Base-by-base conservation (phyloP, 30 jellyfish, hydroid and myxozoan species). In the Aurelia sp. region DNA sequence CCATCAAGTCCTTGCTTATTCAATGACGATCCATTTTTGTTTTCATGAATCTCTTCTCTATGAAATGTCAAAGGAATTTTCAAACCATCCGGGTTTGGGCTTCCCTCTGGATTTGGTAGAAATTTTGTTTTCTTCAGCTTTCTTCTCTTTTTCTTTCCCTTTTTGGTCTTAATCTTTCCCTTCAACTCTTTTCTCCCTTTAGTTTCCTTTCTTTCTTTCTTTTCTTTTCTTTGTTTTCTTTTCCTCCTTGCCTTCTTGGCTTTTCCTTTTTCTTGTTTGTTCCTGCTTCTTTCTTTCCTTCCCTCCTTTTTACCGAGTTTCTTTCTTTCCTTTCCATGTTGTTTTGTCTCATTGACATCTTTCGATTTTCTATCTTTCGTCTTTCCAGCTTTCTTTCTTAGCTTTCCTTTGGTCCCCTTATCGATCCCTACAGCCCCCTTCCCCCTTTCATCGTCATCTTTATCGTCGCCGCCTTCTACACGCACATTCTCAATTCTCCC, bases 1-100 rank as follows among this genome's bases (percentile, higher is more conserved):
- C 55, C 55, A 44, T 44, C 55, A 8, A 44, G 16, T 4, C 55
- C 55, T 44, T 44, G 15, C 15, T 44, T 44, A 22, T 23, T 59
- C 21, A 52, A 30, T 4, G 21, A 13, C 5, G 88, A 13, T 17
- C 19, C 27, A 44, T 22, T 66, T 62, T 62, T 13, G 8, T 22
- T 51, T 15, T 72, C 57, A 3, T 22, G 59, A 53, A 81, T 81
- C 20, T 67, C 83, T 81, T 81, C 79, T 60, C 90, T 66, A 18
- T 40, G 30, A 81, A 66, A 81, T 17, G 90, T 81, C 35, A 81
- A 53, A 0, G 90, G 90, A 23, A 81, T 81, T 67, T 66, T 81
- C 72, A 81, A 22, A 52, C 71, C 67, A 19, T 81, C 60, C 4
- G 90, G 90, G 13, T 81, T 66, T 60, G 90, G 90, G 22, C 90